Evolutionary conservation across 2,888 invertebrate species (phyloP).

Genomic region (Ypsolopha scabrella): DNA sequence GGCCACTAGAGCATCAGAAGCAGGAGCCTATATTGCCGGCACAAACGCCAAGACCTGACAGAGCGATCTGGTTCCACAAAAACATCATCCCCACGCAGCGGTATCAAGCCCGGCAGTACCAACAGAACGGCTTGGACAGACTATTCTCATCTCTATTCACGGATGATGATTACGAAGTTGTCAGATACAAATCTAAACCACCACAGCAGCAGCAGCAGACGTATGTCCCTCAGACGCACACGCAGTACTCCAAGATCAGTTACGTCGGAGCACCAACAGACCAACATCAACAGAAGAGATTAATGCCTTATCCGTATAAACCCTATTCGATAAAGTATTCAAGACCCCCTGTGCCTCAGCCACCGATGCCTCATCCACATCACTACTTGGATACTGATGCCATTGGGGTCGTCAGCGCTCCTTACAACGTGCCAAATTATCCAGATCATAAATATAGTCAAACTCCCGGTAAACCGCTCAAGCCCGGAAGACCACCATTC

Average conservation of each 20-base stretch:
- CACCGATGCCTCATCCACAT: slow-evolving; percentile 14
- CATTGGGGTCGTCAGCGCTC: slow-evolving; percentile 16
- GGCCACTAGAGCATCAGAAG: slow-evolving; percentile 20
- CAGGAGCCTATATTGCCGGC: slow-evolving; percentile 12
- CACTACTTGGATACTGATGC: slow-evolving; percentile 28
- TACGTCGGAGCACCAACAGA: slow-evolving; percentile 23
- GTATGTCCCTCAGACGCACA: slow-evolving; percentile 17
- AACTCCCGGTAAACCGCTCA: not conserved
- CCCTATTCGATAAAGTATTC: slow-evolving; percentile 26
- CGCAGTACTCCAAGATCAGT: slow-evolving; percentile 36
- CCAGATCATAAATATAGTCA: not conserved
- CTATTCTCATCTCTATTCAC: slow-evolving; percentile 52
- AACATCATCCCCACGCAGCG: slow-evolving; percentile 35
- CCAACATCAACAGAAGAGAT: slow-evolving; percentile 36
- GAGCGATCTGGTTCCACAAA: slow-evolving; percentile 51
- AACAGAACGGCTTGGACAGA: slow-evolving; percentile 37
- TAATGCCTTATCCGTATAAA: slow-evolving; percentile 34
- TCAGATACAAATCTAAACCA: slow-evolving; percentile 14
- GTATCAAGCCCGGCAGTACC: slow-evolving; percentile 25
- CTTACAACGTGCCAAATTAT: slow-evolving; percentile 14
- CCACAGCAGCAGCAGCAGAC: not conserved
- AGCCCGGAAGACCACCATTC: slow-evolving; percentile 28
- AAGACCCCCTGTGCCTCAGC: slow-evolving; percentile 34
- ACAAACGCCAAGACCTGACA: slow-evolving; percentile 29
- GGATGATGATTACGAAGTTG: slow-evolving; percentile 25